These are phyloP conservation scores for Phrynocephalus forsythii DNA, from an alignment of 2,797 vertebrate species.

Conservation along the genomic window DNA sequence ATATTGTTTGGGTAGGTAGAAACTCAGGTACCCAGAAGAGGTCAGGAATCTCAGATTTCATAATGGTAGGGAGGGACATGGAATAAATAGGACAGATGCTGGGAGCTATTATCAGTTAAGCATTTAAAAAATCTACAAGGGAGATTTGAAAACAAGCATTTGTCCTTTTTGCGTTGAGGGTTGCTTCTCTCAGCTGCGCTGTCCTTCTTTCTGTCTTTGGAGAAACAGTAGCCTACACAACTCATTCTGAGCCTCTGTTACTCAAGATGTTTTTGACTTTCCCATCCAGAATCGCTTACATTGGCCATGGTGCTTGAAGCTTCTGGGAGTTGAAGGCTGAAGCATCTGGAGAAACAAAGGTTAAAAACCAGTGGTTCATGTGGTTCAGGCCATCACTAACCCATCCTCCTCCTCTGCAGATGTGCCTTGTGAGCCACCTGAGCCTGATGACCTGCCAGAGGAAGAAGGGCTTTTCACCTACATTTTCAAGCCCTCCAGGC, in stretches of 20 bases:
- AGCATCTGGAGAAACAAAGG: background rate
- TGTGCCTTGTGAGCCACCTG: slow-evolving; percentile 70
- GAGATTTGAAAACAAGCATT: background rate
- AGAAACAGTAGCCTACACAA: background rate
- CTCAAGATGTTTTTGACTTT: background rate
- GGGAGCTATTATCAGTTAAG: background rate
- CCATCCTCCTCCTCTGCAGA: slow-evolving; percentile 66
- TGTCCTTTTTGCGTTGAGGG: background rate
- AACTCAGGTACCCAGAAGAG: background rate
- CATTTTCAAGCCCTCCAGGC: slow-evolving; percentile 85
- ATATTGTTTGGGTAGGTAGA: too few relatives aligned
- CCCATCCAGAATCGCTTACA: background rate
- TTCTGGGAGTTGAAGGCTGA: background rate
- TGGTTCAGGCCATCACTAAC: background rate
- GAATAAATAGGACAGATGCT: background rate
- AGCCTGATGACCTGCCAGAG: slow-evolving; percentile 58
- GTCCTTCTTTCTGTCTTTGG: background rate
- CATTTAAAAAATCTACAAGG: background rate
- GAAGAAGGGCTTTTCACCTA: slow-evolving; percentile 81
- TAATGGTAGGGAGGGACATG: background rate
- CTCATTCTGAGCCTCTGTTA: background rate
- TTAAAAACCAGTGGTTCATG: background rate
- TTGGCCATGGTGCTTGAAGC: background rate
- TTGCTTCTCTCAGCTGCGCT: background rate
- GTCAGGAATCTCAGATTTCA: background rate